A percentile compares a stretch with the other conserved stretches of the same genome.
Evolutionary conservation across 2,113 vertebrate genomes (phyloP).

Genomic region (Chaetodon auriga): DNA sequence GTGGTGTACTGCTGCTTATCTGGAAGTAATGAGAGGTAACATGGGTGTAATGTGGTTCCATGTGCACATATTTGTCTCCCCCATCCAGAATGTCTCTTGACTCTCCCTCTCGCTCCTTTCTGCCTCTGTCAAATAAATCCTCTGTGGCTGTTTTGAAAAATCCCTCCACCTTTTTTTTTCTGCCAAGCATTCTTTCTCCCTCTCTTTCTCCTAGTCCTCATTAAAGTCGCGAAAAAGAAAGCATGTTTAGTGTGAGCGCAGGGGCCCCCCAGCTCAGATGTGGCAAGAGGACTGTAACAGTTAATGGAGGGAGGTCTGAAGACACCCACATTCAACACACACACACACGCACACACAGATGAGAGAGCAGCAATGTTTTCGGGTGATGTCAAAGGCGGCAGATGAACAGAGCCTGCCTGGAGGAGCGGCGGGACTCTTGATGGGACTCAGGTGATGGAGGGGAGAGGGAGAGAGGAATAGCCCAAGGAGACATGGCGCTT

Average conservation of each 20-base stretch:
- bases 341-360: conserved; percentile 50
- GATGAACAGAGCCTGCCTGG: conserved; percentile 49
- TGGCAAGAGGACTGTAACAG: conserved; percentile 67
- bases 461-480: conserved; percentile 68
- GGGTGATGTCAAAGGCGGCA: conserved; percentile 56
- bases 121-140: conserved; percentile 75
- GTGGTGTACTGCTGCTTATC: conserved; percentile 67
- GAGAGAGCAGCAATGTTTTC: conserved; percentile 60
- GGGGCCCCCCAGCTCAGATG: conserved; percentile 72
- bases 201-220: conserved; percentile 75
- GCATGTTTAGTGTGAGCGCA: conserved; percentile 64
- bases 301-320: conserved; percentile 77
- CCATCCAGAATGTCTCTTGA: conserved; percentile 60
- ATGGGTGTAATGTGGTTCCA: conserved; percentile 64
- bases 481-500: conserved; percentile 74
- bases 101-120: conserved; percentile 56
- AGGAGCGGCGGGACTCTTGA: conserved; percentile 53
- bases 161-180: conserved; percentile 68
- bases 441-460: conserved; percentile 77
- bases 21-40: conserved; percentile 76
- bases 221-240: conserved; percentile 74
- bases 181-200: conserved; percentile 73
- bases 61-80: conserved; percentile 63
- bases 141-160: conserved; percentile 80
- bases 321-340: conserved; percentile 69